Base-by-base conservation (phyloP, 2,113 vertebrate species). In the Hyperopisus bebe region DNA sequence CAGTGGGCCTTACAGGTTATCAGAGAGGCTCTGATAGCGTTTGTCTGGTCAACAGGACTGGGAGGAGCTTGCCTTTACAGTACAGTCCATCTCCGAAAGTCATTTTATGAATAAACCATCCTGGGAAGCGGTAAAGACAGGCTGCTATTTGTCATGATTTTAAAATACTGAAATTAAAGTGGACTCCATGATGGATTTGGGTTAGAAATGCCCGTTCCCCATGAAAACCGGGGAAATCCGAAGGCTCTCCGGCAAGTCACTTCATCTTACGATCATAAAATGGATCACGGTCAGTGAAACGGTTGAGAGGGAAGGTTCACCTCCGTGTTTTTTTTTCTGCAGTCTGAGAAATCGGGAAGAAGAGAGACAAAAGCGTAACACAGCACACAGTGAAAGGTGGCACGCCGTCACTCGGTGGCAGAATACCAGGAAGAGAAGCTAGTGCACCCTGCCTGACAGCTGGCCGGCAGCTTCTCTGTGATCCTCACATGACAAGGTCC, bases 71-170 rank as follows among this genome's bases (percentile, higher is more conserved):
- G 92, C 93, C 94, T 94, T 94, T 95, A 93, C 95, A 87, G 90
- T 50, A 90, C 91, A 80, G 74, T 80, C 90, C 93, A 88, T 90
- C 89, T 84, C 89, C 88, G 90, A 93, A 92, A 90, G 91, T 93
- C 44, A 80, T 35, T 77, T 87, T 35, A 55, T 93, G 31, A 80
- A 80, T 80, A 80, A 80, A 80, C 94, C 90, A 93, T 92, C 93
- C 90, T 92, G 90, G 89, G 93, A 93, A 93, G 92, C 92, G 94
- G 91, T 93, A 93, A 94, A 94, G 92, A 94, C 94, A 92, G 91
- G 90, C 92, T 62, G 62, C 92, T 92, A 94, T 95, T 95, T 95
- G 95, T 94, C 93, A 92, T 92, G 92, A 91, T 90, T 94, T 95
- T 93, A 94, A 93, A 94, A 87, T 90, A 90, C 91, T 90, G 92